Evolutionary conservation across 2,113 vertebrate genomes (phyloP).

Genomic region (Sigmodon hispidus): DNA sequence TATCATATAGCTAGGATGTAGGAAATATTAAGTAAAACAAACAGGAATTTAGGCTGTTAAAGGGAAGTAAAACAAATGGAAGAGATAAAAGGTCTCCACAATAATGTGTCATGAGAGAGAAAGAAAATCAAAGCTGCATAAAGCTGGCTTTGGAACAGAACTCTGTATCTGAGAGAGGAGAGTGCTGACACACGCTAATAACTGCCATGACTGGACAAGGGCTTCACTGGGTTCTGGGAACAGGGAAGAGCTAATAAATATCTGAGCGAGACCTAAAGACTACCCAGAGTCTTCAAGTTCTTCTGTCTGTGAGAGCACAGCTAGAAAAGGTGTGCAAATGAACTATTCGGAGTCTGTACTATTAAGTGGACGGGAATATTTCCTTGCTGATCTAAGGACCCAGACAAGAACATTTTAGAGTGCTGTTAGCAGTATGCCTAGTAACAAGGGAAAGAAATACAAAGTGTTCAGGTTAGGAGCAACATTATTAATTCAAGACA

Average conservation of each 20-base stretch:
- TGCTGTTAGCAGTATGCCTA: not conserved
- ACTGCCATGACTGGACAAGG: not conserved
- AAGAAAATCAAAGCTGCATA: not conserved
- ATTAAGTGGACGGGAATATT: not conserved
- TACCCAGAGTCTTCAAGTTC: not conserved
- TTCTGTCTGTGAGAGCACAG: not conserved
- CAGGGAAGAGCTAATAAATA: not conserved
- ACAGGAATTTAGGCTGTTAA: not conserved
- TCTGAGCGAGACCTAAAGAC: not conserved
- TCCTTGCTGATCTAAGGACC: not conserved
- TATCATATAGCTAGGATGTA: not conserved
- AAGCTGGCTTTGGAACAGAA: not conserved
- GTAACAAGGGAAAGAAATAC: not conserved
- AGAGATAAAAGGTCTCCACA: not conserved
- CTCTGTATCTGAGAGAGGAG: not conserved
- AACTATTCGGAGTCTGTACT: not conserved
- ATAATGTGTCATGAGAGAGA: not conserved
- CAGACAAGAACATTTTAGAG: not conserved
- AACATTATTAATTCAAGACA: constrained; percentile 44
- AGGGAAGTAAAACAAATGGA: not conserved
- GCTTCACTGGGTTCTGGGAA: not conserved
- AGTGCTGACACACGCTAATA: not conserved
- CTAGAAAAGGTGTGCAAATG: not conserved
- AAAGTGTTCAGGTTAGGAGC: constrained; percentile 27
- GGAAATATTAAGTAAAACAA: constrained; percentile 24